A percentile compares a stretch with the other conserved stretches of the same genome.
Evolutionary conservation across 2,797 vertebrate genomes (phyloP).

Genomic region (Melanitta fusca): DNA sequence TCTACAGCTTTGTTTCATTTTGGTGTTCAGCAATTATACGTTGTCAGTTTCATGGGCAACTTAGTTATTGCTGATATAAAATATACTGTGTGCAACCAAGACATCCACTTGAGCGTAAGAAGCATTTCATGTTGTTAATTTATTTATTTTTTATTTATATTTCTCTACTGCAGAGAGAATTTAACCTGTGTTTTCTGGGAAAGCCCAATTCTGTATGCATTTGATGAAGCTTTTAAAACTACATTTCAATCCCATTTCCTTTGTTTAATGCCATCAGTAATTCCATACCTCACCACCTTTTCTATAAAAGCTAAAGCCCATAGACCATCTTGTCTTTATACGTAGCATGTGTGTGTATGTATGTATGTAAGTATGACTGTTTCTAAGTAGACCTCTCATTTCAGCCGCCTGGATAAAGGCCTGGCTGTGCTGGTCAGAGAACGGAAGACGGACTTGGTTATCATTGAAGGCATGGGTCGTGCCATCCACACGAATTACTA

Average conservation of each 20-base stretch:
- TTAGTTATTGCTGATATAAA: neutral
- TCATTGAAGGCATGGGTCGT: constrained; percentile 98
- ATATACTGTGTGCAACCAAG: neutral
- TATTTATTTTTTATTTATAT: neutral
- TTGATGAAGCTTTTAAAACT: neutral
- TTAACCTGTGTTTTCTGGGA: neutral
- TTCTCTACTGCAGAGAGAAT: accelerated
- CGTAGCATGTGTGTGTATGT: accelerated
- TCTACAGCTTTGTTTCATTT: accelerated
- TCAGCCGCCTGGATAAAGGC: constrained; percentile 93
- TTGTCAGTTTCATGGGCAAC: accelerated
- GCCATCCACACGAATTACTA: constrained; percentile 98
- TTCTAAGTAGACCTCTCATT: neutral
- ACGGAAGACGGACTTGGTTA: constrained; percentile 90
- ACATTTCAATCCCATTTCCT: accelerated
- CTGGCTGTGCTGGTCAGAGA: constrained; percentile 90
- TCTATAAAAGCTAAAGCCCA: neutral
- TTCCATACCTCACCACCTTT: accelerated
- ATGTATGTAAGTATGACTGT: neutral
- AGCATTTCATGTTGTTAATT: neutral
- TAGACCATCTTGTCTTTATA: accelerated
- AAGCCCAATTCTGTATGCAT: neutral
- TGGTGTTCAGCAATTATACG: neutral
- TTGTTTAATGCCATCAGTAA: neutral
- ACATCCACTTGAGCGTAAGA: neutral